Base-by-base conservation (phyloP, 1,140 invertebrate species). In the Brachionus manjavacas region DNA sequence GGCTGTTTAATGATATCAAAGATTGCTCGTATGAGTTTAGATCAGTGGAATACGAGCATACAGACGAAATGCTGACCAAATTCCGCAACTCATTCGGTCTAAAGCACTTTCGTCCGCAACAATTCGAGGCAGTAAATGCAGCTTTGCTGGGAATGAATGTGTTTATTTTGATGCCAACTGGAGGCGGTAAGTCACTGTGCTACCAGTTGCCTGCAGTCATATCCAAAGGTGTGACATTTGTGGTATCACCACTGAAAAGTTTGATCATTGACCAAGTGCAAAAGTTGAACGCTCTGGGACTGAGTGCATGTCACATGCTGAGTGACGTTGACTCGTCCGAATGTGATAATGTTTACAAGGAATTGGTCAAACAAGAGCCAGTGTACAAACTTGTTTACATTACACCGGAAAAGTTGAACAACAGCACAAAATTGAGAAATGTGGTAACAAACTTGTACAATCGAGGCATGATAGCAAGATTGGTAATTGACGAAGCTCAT, bases 51-150 rank as follows among this genome's bases (percentile, higher is more conserved):
- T 84, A 68, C 60, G 31, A 39, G 7, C 83, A 84, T 28, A 41
- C 66, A 55, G 39, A 84, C n/a, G 23, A 25, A 35, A 39, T 84
- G 70, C 16, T 84, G 43, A 52, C 25, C 14, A 43, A 35, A 9
- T 84, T 84, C 43, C 31, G 60, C 20, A 12, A 93, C 85, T 93
- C 92, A 86, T 99, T 99, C 91, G 94, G 95, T 76, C 90, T 99
- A 12, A 92, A 93, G 85, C 91, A 91, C 4, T 99, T 99, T 88
- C 92, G 97, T 2, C 93, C 93, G 3, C 97, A 97, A 90, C 97
- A 99, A 87, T 89, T 96, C 74, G 94, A 95, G 90, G 95, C 95
- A 12, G 95, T 99, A 85, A 98, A 99, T 90, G 96, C 96, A 11
- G 93, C 94, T 1, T 86, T 99, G 52, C 89, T 96, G 7, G 92